A percentile compares a stretch with the other conserved stretches of the same genome.
These are phyloP conservation scores for Aldrovandia affinis DNA, from an alignment of 2,797 vertebrate species.

Conservation along the genomic window DNA sequence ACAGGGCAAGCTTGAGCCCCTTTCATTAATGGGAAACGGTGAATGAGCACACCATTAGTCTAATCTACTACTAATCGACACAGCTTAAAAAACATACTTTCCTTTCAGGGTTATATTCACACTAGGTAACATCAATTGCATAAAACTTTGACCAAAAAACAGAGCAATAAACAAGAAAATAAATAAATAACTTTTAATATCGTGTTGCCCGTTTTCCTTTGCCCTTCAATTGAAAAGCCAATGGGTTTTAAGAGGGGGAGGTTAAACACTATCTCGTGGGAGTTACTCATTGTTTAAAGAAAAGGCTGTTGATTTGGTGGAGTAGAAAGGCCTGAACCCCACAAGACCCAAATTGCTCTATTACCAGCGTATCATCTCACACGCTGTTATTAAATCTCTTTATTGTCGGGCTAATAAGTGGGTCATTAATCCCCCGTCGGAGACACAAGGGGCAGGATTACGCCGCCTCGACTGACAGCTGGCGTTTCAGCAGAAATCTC, in stretches of 20 bases:
- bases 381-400: constrained; percentile 56
- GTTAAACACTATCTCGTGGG: constrained; percentile 43
- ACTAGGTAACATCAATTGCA: background rate
- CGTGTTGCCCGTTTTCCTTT: background rate
- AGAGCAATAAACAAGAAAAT: constrained; percentile 5
- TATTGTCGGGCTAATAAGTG: constrained; percentile 44
- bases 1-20: background rate
- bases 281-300: constrained; percentile 16
- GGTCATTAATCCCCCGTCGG: constrained; percentile 53
- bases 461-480: constrained; percentile 35
- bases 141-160: too few species aligned
- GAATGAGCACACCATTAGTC: background rate
- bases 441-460: constrained; percentile 57
- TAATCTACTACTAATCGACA: background rate
- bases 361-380: constrained; percentile 41
- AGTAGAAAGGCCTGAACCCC: constrained; percentile 40
- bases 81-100: background rate
- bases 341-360: constrained; percentile 50
- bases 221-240: constrained; percentile 20
- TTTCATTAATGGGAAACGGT: background rate
- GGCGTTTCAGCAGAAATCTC: constrained; percentile 54
- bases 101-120: background rate
- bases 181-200: constrained; percentile 28
- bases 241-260: constrained; percentile 32
- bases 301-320: constrained; percentile 27